These are phyloP conservation scores for Poeciliopsis presidionis DNA, from an alignment of 2,797 vertebrate species.

Conservation along the genomic window DNA sequence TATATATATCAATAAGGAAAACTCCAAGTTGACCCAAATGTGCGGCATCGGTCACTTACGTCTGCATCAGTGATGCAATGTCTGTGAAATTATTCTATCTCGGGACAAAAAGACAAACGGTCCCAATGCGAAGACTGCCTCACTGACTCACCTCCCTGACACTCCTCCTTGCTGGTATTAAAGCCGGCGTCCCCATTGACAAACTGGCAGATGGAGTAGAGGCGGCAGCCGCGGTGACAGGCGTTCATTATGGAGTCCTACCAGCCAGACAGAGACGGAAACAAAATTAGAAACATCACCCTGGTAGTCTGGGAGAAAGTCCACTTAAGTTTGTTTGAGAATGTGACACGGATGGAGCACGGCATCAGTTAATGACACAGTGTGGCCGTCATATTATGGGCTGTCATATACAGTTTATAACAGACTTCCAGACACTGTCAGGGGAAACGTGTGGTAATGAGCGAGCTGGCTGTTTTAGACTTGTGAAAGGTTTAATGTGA, in stretches of 20 bases:
- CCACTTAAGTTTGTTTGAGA: slow-evolving; percentile 26
- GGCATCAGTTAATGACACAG: slow-evolving; percentile 36
- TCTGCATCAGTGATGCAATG: not conserved
- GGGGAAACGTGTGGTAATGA: slow-evolving; percentile 7
- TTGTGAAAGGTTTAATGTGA: slow-evolving; percentile 13
- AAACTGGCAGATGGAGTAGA: slow-evolving; percentile 98
- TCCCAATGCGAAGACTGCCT: slow-evolving; percentile 11
- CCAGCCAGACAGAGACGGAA: slow-evolving; percentile 20
- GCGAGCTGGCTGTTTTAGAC: slow-evolving; percentile 12
- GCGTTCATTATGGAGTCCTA: slow-evolving; percentile 91
- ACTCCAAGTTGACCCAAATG: slow-evolving; percentile 22
- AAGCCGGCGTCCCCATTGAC: slow-evolving; percentile 90
- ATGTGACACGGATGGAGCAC: slow-evolving; percentile 24
- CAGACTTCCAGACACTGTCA: slow-evolving; percentile 5
- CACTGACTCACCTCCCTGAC: slow-evolving; percentile 89
- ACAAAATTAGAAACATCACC: slow-evolving; percentile 41
- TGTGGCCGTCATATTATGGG: slow-evolving; percentile 34
- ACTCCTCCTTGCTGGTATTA: slow-evolving; percentile 91
- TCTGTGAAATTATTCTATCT: not conserved
- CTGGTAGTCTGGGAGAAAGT: slow-evolving; percentile 44
- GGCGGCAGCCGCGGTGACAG: slow-evolving; percentile 94
- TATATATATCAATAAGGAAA: slow-evolving; percentile 15
- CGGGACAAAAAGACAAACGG: not conserved
- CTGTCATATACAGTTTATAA: slow-evolving; percentile 34
- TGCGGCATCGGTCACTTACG: not conserved